Percentiles rank a stretch among this genome's conserved stretches.
These are phyloP conservation scores for Pseudorasbora parva DNA, from an alignment of 2,113 vertebrate genomes.

Conservation along the genomic window DNA sequence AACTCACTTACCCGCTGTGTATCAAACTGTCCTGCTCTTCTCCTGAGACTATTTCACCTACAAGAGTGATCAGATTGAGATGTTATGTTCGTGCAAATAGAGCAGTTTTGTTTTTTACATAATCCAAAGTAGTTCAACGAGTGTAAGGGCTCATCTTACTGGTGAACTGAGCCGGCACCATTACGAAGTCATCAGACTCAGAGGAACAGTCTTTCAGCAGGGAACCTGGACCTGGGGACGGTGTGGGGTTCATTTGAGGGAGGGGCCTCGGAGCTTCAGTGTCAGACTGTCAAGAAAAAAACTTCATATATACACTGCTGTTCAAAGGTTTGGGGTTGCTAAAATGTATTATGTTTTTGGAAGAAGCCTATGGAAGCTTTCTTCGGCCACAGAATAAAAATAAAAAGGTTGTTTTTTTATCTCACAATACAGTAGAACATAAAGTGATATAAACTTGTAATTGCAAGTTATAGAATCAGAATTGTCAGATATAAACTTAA, in stretches of 20 bases:
- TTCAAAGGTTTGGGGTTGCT: neutral
- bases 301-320: neutral
- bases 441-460: too few species aligned
- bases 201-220: slow-evolving; percentile 82
- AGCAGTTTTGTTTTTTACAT: neutral
- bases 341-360: neutral
- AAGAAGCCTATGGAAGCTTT: neutral
- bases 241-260: slow-evolving; percentile 68
- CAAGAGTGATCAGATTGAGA: slow-evolving; percentile 26
- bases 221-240: slow-evolving; percentile 72
- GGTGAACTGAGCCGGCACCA: slow-evolving; percentile 88
- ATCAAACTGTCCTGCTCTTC: slow-evolving; percentile 82
- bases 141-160: slow-evolving; percentile 72
- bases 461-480: too few species aligned
- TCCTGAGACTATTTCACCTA: slow-evolving; percentile 83
- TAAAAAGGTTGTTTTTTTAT: too few species aligned
- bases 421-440: too few species aligned
- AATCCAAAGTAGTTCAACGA: neutral
- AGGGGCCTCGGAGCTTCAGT: slow-evolving; percentile 82
- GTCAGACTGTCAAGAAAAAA: slow-evolving; percentile 77
- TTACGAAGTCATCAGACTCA: slow-evolving; percentile 89
- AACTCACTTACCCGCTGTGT: slow-evolving; percentile 85
- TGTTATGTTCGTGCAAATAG: neutral
- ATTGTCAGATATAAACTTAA: too few species aligned
- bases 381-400: too few species aligned